Evolutionary conservation across 2,888 invertebrate species (phyloP).

Genomic region (Argyresthia goedartella): DNA sequence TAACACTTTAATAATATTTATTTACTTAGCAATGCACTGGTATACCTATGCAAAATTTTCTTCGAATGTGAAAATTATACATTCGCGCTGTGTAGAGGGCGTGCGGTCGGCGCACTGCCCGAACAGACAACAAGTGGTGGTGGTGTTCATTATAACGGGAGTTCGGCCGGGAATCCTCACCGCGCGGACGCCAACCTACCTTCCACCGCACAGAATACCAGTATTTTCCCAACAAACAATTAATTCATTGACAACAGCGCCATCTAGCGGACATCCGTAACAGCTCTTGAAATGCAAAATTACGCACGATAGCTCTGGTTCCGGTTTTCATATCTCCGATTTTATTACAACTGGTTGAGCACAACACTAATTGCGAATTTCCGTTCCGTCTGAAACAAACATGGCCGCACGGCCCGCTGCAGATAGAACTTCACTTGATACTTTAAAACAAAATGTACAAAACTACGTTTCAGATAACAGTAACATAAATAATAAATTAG

Average conservation of each 20-base stretch:
- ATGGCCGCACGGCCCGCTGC: constrained; percentile 55
- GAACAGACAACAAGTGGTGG: constrained; percentile 62
- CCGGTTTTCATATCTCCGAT: constrained; percentile 15
- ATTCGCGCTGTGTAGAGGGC: constrained; percentile 60
- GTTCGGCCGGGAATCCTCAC: constrained; percentile 55
- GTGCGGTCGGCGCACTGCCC: constrained; percentile 68
- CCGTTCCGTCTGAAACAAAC: constrained; percentile 34
- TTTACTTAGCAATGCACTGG: constrained; percentile 37
- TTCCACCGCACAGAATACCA: not conserved
- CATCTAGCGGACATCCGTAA: constrained; percentile 25
- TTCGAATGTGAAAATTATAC: constrained; percentile 54
- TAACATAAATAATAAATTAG: constrained; percentile 16
- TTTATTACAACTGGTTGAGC: constrained; percentile 6
- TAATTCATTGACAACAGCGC: constrained; percentile 24
- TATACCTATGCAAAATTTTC: constrained; percentile 46
- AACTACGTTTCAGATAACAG: constrained; percentile 17
- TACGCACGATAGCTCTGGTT: constrained; percentile 5
- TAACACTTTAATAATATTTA: constrained; percentile 23
- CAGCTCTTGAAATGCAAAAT: not conserved
- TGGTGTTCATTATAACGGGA: constrained; percentile 65
- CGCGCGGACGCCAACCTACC: constrained; percentile 32
- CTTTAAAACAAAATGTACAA: constrained; percentile 19
- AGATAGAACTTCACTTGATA: constrained; percentile 33
- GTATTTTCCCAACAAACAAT: not conserved
- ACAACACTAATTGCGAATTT: constrained; percentile 21